A percentile compares a stretch with the other conserved stretches of the same genome.
Conservation (phyloP, 1,140 invertebrate species). For the Listronotus oregonensis region DNA sequence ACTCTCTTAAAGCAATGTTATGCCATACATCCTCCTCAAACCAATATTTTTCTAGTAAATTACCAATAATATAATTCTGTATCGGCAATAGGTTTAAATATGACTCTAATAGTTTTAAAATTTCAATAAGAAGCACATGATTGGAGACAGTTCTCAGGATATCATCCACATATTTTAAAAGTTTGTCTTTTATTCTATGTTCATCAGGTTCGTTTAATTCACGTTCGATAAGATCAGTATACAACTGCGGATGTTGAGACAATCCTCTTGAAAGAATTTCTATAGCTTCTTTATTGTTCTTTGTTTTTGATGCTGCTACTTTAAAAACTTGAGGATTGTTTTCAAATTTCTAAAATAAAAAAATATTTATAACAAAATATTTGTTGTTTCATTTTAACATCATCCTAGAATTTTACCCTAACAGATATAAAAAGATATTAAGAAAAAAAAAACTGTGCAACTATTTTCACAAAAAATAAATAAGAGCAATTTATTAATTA, state of each 20-base stretch:
- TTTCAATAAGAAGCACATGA: constrained; percentile 3
- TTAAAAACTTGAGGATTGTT: constrained; percentile 2
- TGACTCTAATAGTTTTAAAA: constrained; percentile 2
- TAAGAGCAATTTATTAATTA: too few species aligned
- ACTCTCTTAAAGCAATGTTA: constrained; percentile 11
- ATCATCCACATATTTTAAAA: constrained; percentile 10
- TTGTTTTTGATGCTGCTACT: constrained; percentile 5
- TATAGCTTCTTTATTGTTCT: constrained; percentile 33
- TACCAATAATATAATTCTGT: constrained; percentile 2
- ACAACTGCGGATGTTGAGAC: not conserved
- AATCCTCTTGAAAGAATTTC: constrained; percentile 25
- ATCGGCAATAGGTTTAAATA: not conserved
- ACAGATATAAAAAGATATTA: too few species aligned
- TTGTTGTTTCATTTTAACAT: not conserved
- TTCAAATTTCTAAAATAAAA: constrained; percentile 30
- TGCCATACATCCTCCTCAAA: constrained; percentile 20
- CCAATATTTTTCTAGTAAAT: constrained; percentile 13
- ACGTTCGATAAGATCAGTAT: constrained; percentile 3
- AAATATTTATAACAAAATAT: not conserved
- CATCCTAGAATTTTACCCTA: too few species aligned
- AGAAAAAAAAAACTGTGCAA: too few species aligned
- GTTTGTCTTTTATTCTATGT: not conserved
- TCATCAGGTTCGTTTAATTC: not conserved
- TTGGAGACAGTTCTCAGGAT: not conserved
- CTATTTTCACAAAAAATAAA: too few species aligned